Conservation (phyloP, 1,140 invertebrate species). For the Tribolium castaneum region DNA sequence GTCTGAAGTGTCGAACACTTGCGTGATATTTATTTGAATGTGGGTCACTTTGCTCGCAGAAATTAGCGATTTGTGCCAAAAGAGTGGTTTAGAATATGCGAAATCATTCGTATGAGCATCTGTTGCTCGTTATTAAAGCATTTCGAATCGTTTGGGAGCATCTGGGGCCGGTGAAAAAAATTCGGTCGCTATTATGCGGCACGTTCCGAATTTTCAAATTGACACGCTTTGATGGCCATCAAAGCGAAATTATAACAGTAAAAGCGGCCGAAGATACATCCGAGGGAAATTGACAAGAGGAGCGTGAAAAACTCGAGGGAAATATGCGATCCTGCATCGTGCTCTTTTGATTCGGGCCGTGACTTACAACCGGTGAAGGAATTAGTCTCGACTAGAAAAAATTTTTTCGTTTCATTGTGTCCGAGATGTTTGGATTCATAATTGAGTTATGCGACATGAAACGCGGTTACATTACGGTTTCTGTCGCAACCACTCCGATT, state of each 20-base stretch:
- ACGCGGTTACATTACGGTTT: slow-evolving; percentile 15
- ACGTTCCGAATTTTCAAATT: slow-evolving; percentile 11
- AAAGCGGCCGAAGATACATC: slow-evolving; percentile 10
- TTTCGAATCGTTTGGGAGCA: slow-evolving; percentile 15
- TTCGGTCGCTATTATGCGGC: not conserved
- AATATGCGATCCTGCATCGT: slow-evolving; percentile 40
- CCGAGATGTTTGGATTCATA: not conserved
- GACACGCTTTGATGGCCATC: slow-evolving; percentile 28
- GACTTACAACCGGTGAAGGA: not conserved
- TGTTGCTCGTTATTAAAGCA: slow-evolving; percentile 12
- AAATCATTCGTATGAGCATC: slow-evolving; percentile 24
- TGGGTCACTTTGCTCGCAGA: not conserved
- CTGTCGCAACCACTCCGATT: not conserved
- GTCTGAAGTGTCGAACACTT: too few species aligned
- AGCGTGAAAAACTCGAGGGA: slow-evolving; percentile 39
- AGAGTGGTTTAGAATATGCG: not conserved
- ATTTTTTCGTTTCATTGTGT: not conserved
- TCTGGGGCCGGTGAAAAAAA: not conserved
- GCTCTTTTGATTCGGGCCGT: slow-evolving; percentile 24
- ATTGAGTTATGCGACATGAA: slow-evolving; percentile 4
- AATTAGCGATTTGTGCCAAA: not conserved
- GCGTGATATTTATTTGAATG: not conserved
- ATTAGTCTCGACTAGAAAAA: not conserved
- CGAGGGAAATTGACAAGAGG: slow-evolving; percentile 35
- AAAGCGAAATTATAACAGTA: slow-evolving; percentile 31